These are phyloP conservation scores for Aromia moschata DNA, from an alignment of 2,888 invertebrate species.

Conservation along the genomic window DNA sequence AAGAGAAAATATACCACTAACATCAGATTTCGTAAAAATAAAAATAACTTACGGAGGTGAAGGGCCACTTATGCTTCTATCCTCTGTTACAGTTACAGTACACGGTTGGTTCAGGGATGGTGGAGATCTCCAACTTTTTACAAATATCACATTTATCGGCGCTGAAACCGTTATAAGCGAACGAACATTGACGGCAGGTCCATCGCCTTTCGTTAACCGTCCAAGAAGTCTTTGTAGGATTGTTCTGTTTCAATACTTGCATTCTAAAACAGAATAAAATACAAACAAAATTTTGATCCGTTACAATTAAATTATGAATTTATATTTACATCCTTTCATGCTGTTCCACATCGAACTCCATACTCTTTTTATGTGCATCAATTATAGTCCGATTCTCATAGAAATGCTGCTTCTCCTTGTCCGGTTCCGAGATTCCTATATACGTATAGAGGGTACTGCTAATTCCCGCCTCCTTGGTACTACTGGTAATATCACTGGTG, in stretches of 20 bases:
- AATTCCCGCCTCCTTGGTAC: conserved; percentile 43
- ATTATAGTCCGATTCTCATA: conserved; percentile 60
- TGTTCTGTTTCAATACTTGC: conserved; percentile 54
- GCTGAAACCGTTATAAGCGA: conserved; percentile 86
- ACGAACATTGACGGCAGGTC: conserved; percentile 90
- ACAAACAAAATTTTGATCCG: too few species aligned
- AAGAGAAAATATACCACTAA: too few species aligned
- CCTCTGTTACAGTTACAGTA: conserved; percentile 75
- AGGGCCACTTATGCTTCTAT: conserved; percentile 51
- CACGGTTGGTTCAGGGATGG: conserved; percentile 72
- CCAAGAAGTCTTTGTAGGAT: conserved; percentile 49
- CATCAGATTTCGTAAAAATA: too few species aligned
- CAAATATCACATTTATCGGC: conserved; percentile 85
- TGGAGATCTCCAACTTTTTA: conserved; percentile 71
- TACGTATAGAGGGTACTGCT: conserved; percentile 58
- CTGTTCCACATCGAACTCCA: conserved; percentile 54
- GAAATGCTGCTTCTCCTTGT: conserved; percentile 56
- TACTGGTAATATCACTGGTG: conserved; percentile 52
- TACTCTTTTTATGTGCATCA: conserved; percentile 52
- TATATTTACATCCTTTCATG: conserved; percentile 57
- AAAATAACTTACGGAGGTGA: conserved; percentile 47
- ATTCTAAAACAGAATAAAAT: conserved; percentile 51
- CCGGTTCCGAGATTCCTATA: conserved; percentile 60
- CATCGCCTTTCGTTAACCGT: conserved; percentile 72
- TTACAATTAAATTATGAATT: not conserved